Evolutionary conservation across 2,888 invertebrate genomes (phyloP), one percentile per base, ranked within the genome.

Genomic region (Protula sp.): DNA sequence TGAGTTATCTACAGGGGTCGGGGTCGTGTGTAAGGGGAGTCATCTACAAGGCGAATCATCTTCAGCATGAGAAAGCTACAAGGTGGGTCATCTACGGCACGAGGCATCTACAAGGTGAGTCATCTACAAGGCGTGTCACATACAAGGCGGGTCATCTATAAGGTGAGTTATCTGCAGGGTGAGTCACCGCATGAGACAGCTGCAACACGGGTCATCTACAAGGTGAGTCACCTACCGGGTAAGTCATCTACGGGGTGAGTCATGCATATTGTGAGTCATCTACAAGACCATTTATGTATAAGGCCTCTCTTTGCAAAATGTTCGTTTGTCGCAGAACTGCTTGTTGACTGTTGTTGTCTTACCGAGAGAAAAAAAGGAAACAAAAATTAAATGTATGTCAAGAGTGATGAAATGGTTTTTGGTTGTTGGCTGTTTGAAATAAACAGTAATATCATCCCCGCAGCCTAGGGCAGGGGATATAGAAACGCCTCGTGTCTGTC

Each of bases 211-310:
- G 45, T n/a, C 45, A 38, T 38, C 45, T 38, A 38, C 45, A 38
- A 38, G 45, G 45, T 38, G 45, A 38, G 45, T 38, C 45, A n/a
- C 45, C 28, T 27, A 90, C 98, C 65, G 98, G 98, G 58, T 99
- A 95, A 83, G 92, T 94, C 9, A 87, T 98, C 69, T 99, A 98
- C 83, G 87, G 89, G 65, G 88, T 92, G 78, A 84, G 85, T 38
- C 45, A 38, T 38, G 9, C n/a, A 38, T n/a, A 38, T 14, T 9
- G 45, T 38, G 45, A 38, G 45, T 38, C 45, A n/a, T n/a, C 45
- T 14, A 9, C 45, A 38, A 38, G n/a, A 38, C n/a, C 45, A n/a
- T 9, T n/a, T n/a, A 38, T 38, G 9, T 38, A 38, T 14, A 38
- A 38, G 45, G 45, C n/a, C 9, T 38, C n/a, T n/a, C n/a, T n/a